A percentile compares a stretch with the other conserved stretches of the same genome.
Conservation (phyloP, 1,140 invertebrate genomes). For the Pseudomyrmex sp. region DNA sequence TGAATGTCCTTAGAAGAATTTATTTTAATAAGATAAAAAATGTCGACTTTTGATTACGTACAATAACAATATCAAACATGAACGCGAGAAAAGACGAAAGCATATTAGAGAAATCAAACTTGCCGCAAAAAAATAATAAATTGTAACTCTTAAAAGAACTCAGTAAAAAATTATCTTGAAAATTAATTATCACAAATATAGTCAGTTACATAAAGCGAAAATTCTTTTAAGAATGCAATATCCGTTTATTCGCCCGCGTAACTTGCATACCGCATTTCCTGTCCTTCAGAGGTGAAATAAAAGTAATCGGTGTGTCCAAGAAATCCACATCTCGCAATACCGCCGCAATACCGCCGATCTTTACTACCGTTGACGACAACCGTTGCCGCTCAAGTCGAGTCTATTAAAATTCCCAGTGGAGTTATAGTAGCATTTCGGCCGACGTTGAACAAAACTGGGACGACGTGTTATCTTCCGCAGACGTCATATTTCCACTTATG, state of each 20-base stretch:
- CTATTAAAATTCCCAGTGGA: conserved; percentile 39
- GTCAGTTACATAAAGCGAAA: background rate
- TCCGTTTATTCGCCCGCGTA: background rate
- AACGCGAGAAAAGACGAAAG: background rate
- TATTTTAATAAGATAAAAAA: too few relatives aligned
- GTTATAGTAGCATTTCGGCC: conserved; percentile 10
- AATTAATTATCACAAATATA: conserved; percentile 4
- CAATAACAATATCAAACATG: background rate
- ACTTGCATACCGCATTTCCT: background rate
- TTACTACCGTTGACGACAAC: conserved; percentile 30
- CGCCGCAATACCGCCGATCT: background rate
- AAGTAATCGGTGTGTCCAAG: conserved; percentile 32
- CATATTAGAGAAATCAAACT: conserved; percentile 6
- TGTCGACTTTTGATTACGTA: too few relatives aligned
- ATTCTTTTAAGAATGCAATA: background rate
- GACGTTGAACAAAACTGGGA: conserved; percentile 22
- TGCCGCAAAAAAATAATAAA: background rate
- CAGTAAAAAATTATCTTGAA: background rate
- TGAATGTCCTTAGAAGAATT: too few relatives aligned
- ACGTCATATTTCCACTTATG: conserved; percentile 51
- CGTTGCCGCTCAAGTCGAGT: background rate
- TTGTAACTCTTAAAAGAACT: background rate
- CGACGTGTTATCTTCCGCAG: conserved; percentile 10
- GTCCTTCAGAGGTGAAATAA: conserved; percentile 35
- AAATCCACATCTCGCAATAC: conserved; percentile 26